Conservation (phyloP, 1,140 invertebrate species). For the Dreissena rostriformis region DNA sequence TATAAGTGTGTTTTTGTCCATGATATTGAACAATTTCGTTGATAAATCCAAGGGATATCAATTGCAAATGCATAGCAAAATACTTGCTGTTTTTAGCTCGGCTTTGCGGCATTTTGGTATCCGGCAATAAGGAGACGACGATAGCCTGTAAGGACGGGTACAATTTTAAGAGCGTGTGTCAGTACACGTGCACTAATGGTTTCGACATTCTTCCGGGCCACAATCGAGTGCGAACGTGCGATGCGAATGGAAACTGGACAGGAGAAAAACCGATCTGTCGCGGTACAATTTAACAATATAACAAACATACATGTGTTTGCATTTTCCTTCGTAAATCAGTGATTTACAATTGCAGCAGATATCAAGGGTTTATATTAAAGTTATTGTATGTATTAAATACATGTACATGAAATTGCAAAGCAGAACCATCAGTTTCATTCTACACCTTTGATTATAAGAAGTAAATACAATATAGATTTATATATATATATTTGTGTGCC, state of each 20-base stretch:
- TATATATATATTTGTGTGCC: too few species aligned
- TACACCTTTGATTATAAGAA: not conserved
- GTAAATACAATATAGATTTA: not conserved
- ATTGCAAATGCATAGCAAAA: not conserved
- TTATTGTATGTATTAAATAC: not conserved
- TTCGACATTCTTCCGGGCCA: slow-evolving; percentile 36
- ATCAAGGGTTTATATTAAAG: not conserved
- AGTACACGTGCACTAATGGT: slow-evolving; percentile 21
- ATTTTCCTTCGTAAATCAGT: too few species aligned
- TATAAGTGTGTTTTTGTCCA: not conserved
- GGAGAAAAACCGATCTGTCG: slow-evolving; percentile 9
- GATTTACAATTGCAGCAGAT: too few species aligned
- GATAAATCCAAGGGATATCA: not conserved
- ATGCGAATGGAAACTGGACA: slow-evolving; percentile 9
- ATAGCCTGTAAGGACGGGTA: slow-evolving; percentile 26
- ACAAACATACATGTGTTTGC: not conserved
- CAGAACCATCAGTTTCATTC: not conserved
- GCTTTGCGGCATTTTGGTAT: not conserved
- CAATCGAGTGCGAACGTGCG: slow-evolving; percentile 13
- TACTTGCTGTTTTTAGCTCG: slow-evolving; percentile 2
- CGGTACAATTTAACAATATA: not conserved
- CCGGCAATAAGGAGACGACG: not conserved
- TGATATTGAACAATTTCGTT: not conserved
- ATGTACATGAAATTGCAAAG: not conserved
- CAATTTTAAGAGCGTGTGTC: slow-evolving; percentile 15